Base-by-base conservation (phyloP, 1,140 invertebrate species). In the Saccostrea cuccullata region DNA sequence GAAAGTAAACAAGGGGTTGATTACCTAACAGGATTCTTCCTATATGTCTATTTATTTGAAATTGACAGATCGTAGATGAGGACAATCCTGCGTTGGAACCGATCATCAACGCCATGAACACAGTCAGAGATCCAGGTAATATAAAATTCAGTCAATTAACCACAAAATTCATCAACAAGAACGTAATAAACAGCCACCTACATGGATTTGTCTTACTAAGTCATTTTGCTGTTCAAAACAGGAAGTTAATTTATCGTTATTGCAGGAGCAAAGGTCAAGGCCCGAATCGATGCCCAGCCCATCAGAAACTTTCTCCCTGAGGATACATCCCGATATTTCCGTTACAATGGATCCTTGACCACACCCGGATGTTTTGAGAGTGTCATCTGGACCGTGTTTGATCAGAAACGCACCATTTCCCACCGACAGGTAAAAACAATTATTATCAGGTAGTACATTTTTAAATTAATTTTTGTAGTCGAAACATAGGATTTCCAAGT, bases 271-370 rank as follows among this genome's bases (percentile, higher is more conserved):
- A 77, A 91, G 20, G 77, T 87, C 20, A 84, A 91, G 55, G 86
- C 92, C 12, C 89, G 91, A 17, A 90, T 94, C n/a, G 84, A 90
- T 12, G 90, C 92, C 2, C 83, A 91, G 23, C 90, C 91, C 13
- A 89, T 94, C 47, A 90, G 91, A 30, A 82, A 90, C 12, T 91
- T 93, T 67, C 90, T 94, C 2, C 93, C 93, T 0, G 82, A 88
- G 17, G 93, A 93, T 82, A 91, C 90, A 12, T 67, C 87, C 23
- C 90, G 87, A 20, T 95, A 94, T 93, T 97, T 96, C 92, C 95
- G 96, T 3, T 98, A 98, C 92, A 91, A 96, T 6, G 97, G 97
- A 3, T 97, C 97, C 0, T 94, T 98, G 60, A 98, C 97, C 1
- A 97, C 97, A 13, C 97, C 97, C 0, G 95, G 94, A 1, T 98